Percentiles rank a stretch among this genome's conserved stretches.
Conservation (phyloP, 2,888 invertebrate species). For the Agrypnus murinus region DNA sequence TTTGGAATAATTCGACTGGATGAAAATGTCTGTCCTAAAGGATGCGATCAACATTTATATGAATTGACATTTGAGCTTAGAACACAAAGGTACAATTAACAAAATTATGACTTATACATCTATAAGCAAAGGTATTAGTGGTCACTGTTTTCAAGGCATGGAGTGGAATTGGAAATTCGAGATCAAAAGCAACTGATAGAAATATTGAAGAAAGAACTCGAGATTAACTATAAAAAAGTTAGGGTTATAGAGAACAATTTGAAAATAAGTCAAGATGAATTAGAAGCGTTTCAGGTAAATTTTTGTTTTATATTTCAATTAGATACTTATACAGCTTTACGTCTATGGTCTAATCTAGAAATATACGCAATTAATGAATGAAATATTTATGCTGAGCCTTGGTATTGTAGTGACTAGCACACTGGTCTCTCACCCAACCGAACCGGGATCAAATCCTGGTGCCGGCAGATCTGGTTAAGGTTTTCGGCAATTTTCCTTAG, state of each 20-base stretch:
- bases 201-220: constrained; percentile 75
- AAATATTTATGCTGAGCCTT: constrained; percentile 7
- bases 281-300: constrained; percentile 79
- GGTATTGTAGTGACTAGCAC: no score
- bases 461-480: no score
- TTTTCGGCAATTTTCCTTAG: no score
- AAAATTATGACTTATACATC: no score
- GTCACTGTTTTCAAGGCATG: constrained; percentile 66
- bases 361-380: background rate
- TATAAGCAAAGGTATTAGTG: no score
- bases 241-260: constrained; percentile 74
- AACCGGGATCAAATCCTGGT: no score
- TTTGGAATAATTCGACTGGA: constrained; percentile 80
- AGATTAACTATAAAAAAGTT: constrained; percentile 75
- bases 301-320: background rate
- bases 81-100: constrained; percentile 72
- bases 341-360: background rate
- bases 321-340: background rate
- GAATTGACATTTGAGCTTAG: constrained; percentile 80
- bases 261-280: constrained; percentile 74
- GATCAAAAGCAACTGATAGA: constrained; percentile 77
- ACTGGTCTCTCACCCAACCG: no score
- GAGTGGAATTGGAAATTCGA: constrained; percentile 76
- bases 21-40: constrained; percentile 82
- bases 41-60: constrained; percentile 81